Evolutionary conservation across 2,888 invertebrate genomes (phyloP).

Genomic region (Drosophila histrio): DNA sequence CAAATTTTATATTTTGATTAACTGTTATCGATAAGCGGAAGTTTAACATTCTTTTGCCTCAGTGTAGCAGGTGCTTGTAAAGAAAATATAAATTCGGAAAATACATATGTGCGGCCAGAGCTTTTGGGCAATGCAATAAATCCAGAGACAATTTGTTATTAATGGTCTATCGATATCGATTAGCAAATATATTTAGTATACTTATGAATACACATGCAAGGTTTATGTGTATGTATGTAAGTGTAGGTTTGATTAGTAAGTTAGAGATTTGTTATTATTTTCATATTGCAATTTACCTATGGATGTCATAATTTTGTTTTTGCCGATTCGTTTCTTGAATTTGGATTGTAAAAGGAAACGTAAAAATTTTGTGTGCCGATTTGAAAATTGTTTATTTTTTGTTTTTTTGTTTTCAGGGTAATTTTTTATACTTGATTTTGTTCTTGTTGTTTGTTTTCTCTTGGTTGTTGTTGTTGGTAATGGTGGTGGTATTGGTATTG

Average conservation of each 20-base stretch:
- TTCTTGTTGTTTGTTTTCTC: slow-evolving; percentile 6
- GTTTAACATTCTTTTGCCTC: background rate
- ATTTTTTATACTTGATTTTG: slow-evolving; percentile 22
- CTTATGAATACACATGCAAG: background rate
- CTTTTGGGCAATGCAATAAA: background rate
- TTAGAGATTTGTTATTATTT: background rate
- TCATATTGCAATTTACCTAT: slow-evolving; percentile 80
- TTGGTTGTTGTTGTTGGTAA: slow-evolving; percentile 18
- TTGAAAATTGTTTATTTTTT: slow-evolving; percentile 41
- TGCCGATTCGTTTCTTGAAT: slow-evolving; percentile 67
- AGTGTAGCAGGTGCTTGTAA: background rate
- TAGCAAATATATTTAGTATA: background rate
- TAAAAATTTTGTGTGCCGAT: slow-evolving; percentile 56
- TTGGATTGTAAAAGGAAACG: slow-evolving; percentile 46
- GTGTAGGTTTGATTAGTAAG: background rate
- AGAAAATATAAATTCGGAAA: background rate
- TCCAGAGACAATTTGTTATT: background rate
- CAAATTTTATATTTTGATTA: background rate
- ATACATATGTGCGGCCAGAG: background rate
- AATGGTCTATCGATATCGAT: background rate
- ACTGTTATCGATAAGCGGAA: background rate
- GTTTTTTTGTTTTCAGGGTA: slow-evolving; percentile 7
- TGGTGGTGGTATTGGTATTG: slow-evolving; percentile 19
- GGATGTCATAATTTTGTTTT: slow-evolving; percentile 83
- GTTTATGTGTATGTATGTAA: background rate